These are phyloP conservation scores for Ecdyonurus torrentis DNA, from an alignment of 2,888 invertebrate species.

Conservation along the genomic window DNA sequence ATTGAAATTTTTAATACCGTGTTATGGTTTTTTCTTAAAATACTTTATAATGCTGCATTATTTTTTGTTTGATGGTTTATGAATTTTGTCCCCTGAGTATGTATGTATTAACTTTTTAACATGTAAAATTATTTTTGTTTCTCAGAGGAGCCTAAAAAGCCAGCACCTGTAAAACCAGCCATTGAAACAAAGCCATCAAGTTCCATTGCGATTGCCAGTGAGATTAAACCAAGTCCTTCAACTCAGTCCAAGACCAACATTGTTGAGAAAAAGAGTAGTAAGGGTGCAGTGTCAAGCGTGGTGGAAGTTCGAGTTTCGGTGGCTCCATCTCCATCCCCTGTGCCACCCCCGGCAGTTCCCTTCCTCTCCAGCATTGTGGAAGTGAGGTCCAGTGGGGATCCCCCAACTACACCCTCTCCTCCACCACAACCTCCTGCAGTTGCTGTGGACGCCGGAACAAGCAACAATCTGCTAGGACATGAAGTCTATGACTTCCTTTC, in stretches of 20 bases:
- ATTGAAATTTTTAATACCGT: no score
- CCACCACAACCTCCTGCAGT: neutral
- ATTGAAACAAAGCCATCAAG: slow-evolving; percentile 19
- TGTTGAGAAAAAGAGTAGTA: slow-evolving; percentile 22
- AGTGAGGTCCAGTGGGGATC: slow-evolving; percentile 11
- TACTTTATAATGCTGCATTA: no score
- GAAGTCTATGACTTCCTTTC: slow-evolving; percentile 30
- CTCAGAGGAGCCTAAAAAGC: slow-evolving; percentile 5
- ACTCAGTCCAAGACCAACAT: slow-evolving; percentile 11
- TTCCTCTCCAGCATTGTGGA: slow-evolving; percentile 14
- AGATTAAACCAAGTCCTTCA: slow-evolving; percentile 26
- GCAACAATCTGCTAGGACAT: slow-evolving; percentile 33
- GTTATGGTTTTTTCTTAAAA: no score
- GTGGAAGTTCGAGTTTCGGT: slow-evolving; percentile 12
- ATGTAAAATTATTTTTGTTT: no score
- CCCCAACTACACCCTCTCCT: neutral
- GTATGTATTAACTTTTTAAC: no score
- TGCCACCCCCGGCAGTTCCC: slow-evolving; percentile 6
- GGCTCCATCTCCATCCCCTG: neutral
- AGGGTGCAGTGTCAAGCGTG: slow-evolving; percentile 12
- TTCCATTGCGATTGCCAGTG: slow-evolving; percentile 9
- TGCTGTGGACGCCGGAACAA: slow-evolving; percentile 29
- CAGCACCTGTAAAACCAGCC: slow-evolving; percentile 13
- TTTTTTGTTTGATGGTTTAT: no score
- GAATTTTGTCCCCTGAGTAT: no score